Evolutionary conservation across 2,113 vertebrate species (phyloP).

Genomic region (Aspiorhynchus laticeps): DNA sequence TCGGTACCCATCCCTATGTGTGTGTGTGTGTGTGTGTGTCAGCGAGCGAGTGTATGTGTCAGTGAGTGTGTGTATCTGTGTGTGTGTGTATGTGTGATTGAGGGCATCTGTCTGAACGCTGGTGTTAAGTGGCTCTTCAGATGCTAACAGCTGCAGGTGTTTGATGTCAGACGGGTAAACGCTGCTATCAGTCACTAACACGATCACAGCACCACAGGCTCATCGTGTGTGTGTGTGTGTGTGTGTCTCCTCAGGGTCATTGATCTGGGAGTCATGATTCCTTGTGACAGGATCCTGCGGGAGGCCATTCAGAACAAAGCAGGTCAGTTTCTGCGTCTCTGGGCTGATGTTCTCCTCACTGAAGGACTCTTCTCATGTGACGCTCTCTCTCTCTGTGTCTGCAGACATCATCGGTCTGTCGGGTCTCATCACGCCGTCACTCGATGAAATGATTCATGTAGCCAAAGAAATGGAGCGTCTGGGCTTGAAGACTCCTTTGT

Average conservation of each 20-base stretch:
- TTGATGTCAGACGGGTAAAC: slow-evolving; percentile 31
- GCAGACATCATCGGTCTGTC: slow-evolving; percentile 95
- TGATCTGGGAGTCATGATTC: slow-evolving; percentile 96
- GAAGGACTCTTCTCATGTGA: not conserved
- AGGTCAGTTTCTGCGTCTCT: slow-evolving; percentile 73
- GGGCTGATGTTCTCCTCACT: not conserved
- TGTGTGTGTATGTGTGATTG: not conserved
- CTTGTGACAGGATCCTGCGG: slow-evolving; percentile 91
- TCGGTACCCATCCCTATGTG: too few species aligned
- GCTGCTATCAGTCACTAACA: slow-evolving; percentile 34
- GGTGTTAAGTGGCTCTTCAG: not conserved
- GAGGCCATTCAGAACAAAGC: slow-evolving; percentile 89
- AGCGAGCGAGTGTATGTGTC: too few species aligned
- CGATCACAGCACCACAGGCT: too few species aligned
- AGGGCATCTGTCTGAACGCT: not conserved
- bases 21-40: not conserved
- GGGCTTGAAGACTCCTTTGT: slow-evolving; percentile 88
- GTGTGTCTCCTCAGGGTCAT: slow-evolving; percentile 81
- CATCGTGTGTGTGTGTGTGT: not conserved
- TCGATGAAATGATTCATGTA: slow-evolving; percentile 98
- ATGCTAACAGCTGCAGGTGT: slow-evolving; percentile 18
- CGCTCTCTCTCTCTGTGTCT: slow-evolving; percentile 18
- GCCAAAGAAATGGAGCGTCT: slow-evolving; percentile 98
- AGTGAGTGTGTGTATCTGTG: not conserved
- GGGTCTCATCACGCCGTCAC: slow-evolving; percentile 95